A percentile compares a stretch with the other conserved stretches of the same genome.
These are phyloP conservation scores for Marmota monax DNA, from an alignment of 2,113 vertebrate species.

Conservation along the genomic window DNA sequence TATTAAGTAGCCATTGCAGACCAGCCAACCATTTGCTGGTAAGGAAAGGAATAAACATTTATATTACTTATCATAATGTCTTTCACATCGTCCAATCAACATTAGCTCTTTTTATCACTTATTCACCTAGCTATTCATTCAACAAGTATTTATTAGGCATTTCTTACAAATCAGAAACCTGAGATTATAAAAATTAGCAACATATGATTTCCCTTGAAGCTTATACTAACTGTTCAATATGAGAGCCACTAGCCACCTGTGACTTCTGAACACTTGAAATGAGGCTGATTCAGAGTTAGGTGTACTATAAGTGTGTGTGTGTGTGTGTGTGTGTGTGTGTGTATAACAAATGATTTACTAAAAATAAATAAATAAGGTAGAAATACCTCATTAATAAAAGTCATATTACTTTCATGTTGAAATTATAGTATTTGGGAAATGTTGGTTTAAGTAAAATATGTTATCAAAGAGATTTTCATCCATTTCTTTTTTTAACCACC, in stretches of 20 bases:
- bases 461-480: background rate
- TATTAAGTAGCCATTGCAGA: background rate
- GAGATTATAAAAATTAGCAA: conserved; percentile 44
- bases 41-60: conserved; percentile 49
- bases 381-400: conserved; percentile 26
- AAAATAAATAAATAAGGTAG: background rate
- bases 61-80: background rate
- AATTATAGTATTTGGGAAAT: conserved; percentile 22
- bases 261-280: background rate
- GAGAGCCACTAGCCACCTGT: background rate
- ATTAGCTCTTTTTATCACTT: conserved; percentile 49
- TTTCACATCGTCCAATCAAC: conserved; percentile 31
- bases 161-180: background rate
- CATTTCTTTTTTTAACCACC: background rate
- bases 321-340: no score
- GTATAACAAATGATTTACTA: background rate
- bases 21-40: background rate
- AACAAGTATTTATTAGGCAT: background rate
- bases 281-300: background rate
- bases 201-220: background rate
- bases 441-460: conserved; percentile 42
- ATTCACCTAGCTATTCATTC: background rate
- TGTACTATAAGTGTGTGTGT: background rate
- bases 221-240: background rate
- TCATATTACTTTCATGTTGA: background rate